These are phyloP conservation scores for Tinamus guttatus DNA, from an alignment of 2,113 vertebrate species.

Conservation along the genomic window DNA sequence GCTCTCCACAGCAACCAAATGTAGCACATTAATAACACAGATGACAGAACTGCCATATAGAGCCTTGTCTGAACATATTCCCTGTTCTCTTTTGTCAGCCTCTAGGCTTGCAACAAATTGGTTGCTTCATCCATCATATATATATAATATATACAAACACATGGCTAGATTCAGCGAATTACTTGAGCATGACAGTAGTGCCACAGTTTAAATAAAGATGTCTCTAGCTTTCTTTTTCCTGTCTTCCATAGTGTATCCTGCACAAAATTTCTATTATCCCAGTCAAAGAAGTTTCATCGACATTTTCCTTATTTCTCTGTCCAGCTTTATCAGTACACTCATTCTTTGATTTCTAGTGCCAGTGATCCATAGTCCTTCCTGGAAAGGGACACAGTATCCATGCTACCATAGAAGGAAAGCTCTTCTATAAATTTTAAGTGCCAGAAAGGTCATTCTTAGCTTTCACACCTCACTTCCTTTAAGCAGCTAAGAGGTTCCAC, in stretches of 20 bases:
- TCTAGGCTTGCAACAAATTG: constrained; percentile 16
- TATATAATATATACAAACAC: neutral
- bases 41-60: constrained; percentile 36
- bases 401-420: neutral
- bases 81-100: constrained; percentile 19
- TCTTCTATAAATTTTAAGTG: neutral
- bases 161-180: neutral
- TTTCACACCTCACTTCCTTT: neutral
- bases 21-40: constrained; percentile 24
- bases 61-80: constrained; percentile 44
- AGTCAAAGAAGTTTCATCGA: neutral
- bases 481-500: neutral
- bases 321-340: neutral
- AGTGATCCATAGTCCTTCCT: neutral
- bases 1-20: constrained; percentile 19
- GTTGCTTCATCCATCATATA: constrained; percentile 28
- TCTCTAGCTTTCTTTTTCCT: neutral
- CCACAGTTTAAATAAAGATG: neutral
- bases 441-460: neutral
- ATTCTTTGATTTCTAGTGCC: neutral
- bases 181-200: neutral
- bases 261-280: neutral
- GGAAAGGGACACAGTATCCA: neutral
- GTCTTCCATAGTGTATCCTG: neutral
- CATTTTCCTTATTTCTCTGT: neutral